Conservation (phyloP, 2,888 invertebrate species). For the Pristionchus entomophagus region DNA sequence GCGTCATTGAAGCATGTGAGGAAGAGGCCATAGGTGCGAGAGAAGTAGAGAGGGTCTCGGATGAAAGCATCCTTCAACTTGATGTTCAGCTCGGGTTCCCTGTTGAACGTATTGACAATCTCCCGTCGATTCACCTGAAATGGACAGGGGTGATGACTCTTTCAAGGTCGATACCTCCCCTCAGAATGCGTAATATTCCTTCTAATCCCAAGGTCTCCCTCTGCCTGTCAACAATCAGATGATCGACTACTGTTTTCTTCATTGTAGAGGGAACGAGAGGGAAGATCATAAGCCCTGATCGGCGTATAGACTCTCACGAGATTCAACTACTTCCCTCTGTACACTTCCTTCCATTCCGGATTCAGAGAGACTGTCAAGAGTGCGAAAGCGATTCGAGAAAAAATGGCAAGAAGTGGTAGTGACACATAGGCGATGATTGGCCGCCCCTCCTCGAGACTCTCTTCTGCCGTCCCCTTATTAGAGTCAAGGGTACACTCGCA, state of each 20-base stretch:
- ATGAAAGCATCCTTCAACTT: constrained; percentile 80
- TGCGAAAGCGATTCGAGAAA: constrained; percentile 38
- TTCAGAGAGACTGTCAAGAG: constrained; percentile 32
- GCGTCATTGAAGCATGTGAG: constrained; percentile 94
- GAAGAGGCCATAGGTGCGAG: constrained; percentile 93
- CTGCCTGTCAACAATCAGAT: too few relatives aligned
- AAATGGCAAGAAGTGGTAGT: not conserved
- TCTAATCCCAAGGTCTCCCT: constrained; percentile 2
- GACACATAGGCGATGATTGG: constrained; percentile 14
- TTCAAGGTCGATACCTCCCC: constrained; percentile 23
- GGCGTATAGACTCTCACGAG: not conserved
- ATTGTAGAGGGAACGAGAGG: not conserved
- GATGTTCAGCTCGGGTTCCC: constrained; percentile 68
- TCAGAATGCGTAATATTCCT: constrained; percentile 16
- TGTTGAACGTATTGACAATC: constrained; percentile 68
- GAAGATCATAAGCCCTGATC: too few relatives aligned
- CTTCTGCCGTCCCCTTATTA: constrained; percentile 2
- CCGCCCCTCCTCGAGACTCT: not conserved
- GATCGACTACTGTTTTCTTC: too few relatives aligned
- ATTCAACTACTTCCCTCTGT: not conserved
- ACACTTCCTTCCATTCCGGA: not conserved
- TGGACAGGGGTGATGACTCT: constrained; percentile 45
- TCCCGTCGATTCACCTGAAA: constrained; percentile 68
- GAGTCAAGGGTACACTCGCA: constrained; percentile 27
- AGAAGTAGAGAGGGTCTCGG: constrained; percentile 89